phyloP scores from a whole-genome alignment of 2,888 invertebrate species.

The Mongoloraphidia duomilia region DNA sequence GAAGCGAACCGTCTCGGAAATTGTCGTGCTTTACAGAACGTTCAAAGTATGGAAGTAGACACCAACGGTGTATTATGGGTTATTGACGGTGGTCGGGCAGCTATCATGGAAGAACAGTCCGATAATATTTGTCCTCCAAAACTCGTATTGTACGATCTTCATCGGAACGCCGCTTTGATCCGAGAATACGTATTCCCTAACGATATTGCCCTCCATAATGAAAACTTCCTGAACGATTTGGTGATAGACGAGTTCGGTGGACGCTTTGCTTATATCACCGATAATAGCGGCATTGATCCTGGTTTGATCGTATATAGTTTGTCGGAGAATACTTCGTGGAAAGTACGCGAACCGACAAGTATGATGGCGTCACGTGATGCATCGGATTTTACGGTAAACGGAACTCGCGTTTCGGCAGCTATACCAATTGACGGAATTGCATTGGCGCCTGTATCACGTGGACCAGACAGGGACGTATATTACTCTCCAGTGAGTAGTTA shows the following conservation, averaged over 20 bases:
- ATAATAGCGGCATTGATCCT: slow-evolving; percentile 50
- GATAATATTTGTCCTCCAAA: slow-evolving; percentile 49
- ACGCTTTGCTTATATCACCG: slow-evolving; percentile 56
- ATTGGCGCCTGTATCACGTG: slow-evolving; percentile 35
- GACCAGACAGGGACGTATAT: slow-evolving; percentile 36
- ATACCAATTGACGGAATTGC: slow-evolving; percentile 59
- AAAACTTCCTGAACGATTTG: slow-evolving; percentile 53
- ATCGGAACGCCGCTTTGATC: slow-evolving; percentile 35
- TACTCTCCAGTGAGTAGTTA: slow-evolving; percentile 55
- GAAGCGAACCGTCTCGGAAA: slow-evolving; percentile 48
- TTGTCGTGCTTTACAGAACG: slow-evolving; percentile 55
- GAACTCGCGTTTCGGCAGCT: slow-evolving; percentile 38
- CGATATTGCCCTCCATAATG: slow-evolving; percentile 39
- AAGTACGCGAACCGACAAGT: slow-evolving; percentile 45
- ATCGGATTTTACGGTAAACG: slow-evolving; percentile 42
- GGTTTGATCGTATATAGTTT: slow-evolving; percentile 58
- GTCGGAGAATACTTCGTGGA: slow-evolving; percentile 51
- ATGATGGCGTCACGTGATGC: slow-evolving; percentile 48
- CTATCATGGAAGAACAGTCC: slow-evolving; percentile 38
- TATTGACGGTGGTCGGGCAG: slow-evolving; percentile 51
- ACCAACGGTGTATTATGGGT: slow-evolving; percentile 52
- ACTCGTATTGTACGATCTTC: slow-evolving; percentile 50
- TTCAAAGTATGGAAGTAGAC: slow-evolving; percentile 62
- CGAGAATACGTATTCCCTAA: slow-evolving; percentile 44
- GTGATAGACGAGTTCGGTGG: slow-evolving; percentile 55